Conservation (phyloP, 1,140 invertebrate genomes). For the Calosoma granatense region DNA sequence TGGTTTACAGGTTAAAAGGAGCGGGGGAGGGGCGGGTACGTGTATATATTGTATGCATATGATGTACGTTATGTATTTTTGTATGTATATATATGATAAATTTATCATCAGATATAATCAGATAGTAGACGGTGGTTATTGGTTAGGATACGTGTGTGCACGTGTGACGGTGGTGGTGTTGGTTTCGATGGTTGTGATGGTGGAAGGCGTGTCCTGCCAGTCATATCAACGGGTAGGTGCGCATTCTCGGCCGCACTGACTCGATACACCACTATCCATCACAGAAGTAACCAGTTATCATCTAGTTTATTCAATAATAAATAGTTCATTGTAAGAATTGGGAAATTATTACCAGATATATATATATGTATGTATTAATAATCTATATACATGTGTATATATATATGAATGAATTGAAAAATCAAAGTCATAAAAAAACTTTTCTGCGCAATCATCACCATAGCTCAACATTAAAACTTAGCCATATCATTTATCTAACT, state of each 20-base stretch:
- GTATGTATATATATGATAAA: too few species aligned
- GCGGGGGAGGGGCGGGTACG: too few species aligned
- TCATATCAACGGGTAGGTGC: conserved; percentile 1
- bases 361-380: neutral
- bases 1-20: too few species aligned
- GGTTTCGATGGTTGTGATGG: neutral
- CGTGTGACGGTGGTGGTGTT: too few species aligned
- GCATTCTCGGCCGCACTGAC: neutral
- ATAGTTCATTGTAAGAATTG: neutral
- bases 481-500: neutral
- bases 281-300: conserved; percentile 9
- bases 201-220: neutral
- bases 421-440: too few species aligned
- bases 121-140: too few species aligned
- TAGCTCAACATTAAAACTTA: neutral
- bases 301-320: neutral
- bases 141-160: neutral
- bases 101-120: too few species aligned
- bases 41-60: too few species aligned
- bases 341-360: too few species aligned
- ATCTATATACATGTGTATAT: neutral
- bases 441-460: too few species aligned
- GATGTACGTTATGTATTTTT: too few species aligned
- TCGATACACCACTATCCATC: neutral
- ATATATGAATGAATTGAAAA: too few species aligned